Base-by-base conservation (phyloP, 2,113 vertebrate genomes). In the Plectropomus leopardus region DNA sequence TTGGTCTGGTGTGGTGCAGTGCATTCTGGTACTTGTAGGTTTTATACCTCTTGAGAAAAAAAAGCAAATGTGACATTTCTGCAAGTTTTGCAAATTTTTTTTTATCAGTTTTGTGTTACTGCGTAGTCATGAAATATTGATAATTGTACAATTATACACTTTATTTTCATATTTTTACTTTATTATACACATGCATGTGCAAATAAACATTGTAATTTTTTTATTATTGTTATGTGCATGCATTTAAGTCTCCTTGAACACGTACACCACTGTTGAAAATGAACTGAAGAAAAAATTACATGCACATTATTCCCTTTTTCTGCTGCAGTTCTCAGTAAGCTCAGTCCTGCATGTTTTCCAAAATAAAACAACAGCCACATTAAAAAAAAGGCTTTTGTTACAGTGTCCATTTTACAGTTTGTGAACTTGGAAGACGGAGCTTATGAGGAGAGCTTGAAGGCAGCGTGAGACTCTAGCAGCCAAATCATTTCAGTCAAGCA, bases 361-460 rank as follows among this genome's bases (percentile, higher is more conserved):
- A 77, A 84, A 60, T 14, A 51, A 69, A 75, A 50, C 34, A 63
- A 65, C 45, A 78, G 47, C 57, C 64, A 53, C 16, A 79, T 9
- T 54, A 19, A 30, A 58, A 15, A 54, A 54, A 54, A 9, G 51
- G 6, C 23, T 54, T 54, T 54, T 26, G 23, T 58, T 32, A 16
- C 57, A 24, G 2, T 50, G 26, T 76, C 76, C 57, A 54, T 76
- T 72, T 72, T 50, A 24, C 74, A 82, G 57, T 82, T 86, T 57
- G 57, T 85, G 76, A 81, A 72, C 63, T 83, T 44, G 57, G 44
- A 86, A 74, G 53, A 81, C 53, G 59, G 44, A 77, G 76, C 51
- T 86, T 82, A 48, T 76, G 70, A 84, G 34, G 58, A 76, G 51
- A 55, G 65, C 69, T 78, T 64, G 59, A 74, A 83, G 67, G 61